phyloP scores from a whole-genome alignment of 2,888 invertebrate genomes.

The Drosophila peninsularis region DNA sequence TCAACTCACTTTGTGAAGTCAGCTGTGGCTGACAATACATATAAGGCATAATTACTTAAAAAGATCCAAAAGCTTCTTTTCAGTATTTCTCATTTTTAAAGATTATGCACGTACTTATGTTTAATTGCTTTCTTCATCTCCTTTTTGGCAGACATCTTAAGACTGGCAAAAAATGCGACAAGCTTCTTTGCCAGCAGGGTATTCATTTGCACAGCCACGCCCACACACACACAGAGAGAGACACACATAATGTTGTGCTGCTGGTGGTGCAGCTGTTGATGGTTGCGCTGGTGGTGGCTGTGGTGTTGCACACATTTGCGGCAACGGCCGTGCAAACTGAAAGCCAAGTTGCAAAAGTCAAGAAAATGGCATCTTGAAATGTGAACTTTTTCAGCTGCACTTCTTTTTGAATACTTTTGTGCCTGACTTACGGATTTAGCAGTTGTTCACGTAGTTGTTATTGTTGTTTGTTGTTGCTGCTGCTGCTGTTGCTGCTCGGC shows the following conservation, averaged over 20 bases:
- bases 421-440: slow-evolving; percentile 67
- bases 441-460: slow-evolving; percentile 28
- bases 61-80: background rate
- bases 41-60: slow-evolving; percentile 2
- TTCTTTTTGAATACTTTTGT: slow-evolving; percentile 77
- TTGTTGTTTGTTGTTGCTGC: slow-evolving; percentile 11
- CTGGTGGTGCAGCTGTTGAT: slow-evolving; percentile 28
- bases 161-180: background rate
- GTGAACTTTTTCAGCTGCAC: slow-evolving; percentile 79
- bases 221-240: slow-evolving; percentile 24
- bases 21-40: no score
- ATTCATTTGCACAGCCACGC: slow-evolving; percentile 38
- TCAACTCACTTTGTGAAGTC: background rate
- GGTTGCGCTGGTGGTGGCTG: slow-evolving; percentile 25
- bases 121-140: background rate
- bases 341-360: slow-evolving; percentile 63
- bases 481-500: slow-evolving; percentile 26
- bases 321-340: slow-evolving; percentile 57
- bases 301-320: slow-evolving; percentile 61
- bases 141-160: background rate
- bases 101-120: background rate
- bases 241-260: slow-evolving; percentile 33
- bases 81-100: slow-evolving; percentile 2
- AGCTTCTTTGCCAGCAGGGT: slow-evolving; percentile 30
- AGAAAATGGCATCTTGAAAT: slow-evolving; percentile 79